Evolutionary conservation across 2,113 vertebrate genomes (phyloP), one percentile per base, ranked within the genome.

Genomic region (Triplophysa siluroides): DNA sequence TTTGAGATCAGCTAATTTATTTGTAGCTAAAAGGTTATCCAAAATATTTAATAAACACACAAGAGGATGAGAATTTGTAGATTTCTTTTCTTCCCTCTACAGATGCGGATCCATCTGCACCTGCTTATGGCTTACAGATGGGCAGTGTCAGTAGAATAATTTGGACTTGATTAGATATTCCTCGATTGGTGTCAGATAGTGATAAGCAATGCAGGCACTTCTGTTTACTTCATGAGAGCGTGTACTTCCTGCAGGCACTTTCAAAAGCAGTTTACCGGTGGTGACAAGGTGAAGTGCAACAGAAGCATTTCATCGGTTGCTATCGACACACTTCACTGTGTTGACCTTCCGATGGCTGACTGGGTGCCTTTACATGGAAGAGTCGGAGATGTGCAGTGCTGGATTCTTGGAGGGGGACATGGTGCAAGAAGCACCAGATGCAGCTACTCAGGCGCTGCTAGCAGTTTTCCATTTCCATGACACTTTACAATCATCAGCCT

Each of bases 351-450:
- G 29, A 56, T 3, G 18, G 8, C 6, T 43, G 54, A n/a, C 70
- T 24, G 33, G 18, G 29, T 56, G 69, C 5, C 8, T 41, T 73
- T 21, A 43, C 54, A 43, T 43, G 14, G n/a, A 21, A 61, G n/a
- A 13, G 41, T 14, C 45, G 29, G 19, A 73, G 56, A 29, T 26
- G n/a, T 26, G 69, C 26, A 71, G 33, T 33, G 26, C 26, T 72
- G 33, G 19, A 50, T 45, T 29, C 60, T 26, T 18, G 1, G 23
- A 76, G 16, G 43, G 16, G 58, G 58, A 62, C 21, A 47, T 47
- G 21, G n/a, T 75, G 41, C 58, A 26, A 33, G 41, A 75, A 62
- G 18, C 14, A 61, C 16, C 72, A 75, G 72, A 75, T 61, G 58
- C 14, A 24, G 8, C 58, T 61, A 38, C 63, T 63, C 38, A 62